These are phyloP conservation scores for Liparis tanakae DNA, from an alignment of 2,797 vertebrate genomes.

Conservation along the genomic window DNA sequence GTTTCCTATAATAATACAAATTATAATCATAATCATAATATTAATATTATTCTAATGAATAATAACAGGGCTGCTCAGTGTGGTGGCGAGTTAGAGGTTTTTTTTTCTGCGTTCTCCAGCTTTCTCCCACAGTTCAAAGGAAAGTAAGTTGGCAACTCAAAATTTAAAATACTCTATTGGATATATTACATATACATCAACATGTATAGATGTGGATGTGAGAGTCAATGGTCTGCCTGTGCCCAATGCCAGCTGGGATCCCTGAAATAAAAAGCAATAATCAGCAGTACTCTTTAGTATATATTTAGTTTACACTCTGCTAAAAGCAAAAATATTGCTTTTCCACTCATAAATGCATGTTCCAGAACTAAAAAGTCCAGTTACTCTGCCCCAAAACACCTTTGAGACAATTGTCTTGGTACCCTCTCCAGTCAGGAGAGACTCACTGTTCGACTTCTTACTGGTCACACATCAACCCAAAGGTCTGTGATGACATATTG, in stretches of 20 bases:
- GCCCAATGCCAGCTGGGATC: neutral
- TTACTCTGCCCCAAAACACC: neutral
- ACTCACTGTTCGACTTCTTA: neutral
- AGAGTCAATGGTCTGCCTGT: neutral
- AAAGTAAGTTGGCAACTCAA: neutral
- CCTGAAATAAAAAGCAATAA: neutral
- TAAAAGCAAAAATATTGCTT: neutral
- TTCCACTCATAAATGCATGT: neutral
- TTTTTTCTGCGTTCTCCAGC: neutral
- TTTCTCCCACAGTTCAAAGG: neutral
- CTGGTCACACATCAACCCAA: slow-evolving; percentile 5
- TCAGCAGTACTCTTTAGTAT: no score
- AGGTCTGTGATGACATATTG: slow-evolving; percentile 19
- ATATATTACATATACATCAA: neutral
- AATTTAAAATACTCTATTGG: neutral
- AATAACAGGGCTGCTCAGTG: no score
- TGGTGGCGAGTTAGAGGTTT: neutral
- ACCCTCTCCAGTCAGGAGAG: neutral
- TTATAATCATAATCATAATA: neutral
- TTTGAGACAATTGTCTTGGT: slow-evolving; percentile 1
- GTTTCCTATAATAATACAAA: neutral
- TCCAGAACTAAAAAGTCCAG: neutral
- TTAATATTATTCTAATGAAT: no score
- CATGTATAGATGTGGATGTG: neutral
- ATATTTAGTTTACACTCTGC: neutral